Percentiles rank a stretch among this genome's conserved stretches.
Conservation (phyloP, 2,797 vertebrate genomes). For the Neosalanx taihuensis region DNA sequence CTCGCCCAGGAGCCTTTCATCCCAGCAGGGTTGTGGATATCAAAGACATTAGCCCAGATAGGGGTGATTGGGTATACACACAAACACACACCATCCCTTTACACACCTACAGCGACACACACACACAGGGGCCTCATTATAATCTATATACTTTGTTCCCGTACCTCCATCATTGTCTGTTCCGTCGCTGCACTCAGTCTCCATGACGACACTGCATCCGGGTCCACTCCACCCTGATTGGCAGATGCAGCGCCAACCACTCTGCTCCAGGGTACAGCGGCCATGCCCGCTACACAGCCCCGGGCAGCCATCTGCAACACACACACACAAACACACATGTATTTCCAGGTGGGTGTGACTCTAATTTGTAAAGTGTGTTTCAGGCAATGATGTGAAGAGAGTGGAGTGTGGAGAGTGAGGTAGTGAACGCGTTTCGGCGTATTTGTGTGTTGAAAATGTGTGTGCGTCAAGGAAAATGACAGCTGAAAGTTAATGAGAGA, state of each 20-base stretch:
- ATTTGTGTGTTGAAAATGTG: background rate
- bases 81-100: slow-evolving; percentile 1
- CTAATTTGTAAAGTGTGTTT: background rate
- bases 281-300: slow-evolving; percentile 95
- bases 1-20: slow-evolving; percentile 55
- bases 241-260: slow-evolving; percentile 96
- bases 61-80: slow-evolving; percentile 8
- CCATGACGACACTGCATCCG: slow-evolving; percentile 96
- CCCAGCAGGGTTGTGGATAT: slow-evolving; percentile 61
- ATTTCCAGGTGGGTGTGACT: background rate
- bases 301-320: slow-evolving; percentile 86
- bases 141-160: slow-evolving; percentile 41
- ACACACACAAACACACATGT: slow-evolving; percentile 21
- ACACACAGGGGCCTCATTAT: slow-evolving; percentile 46
- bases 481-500: slow-evolving; percentile 12
- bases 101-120: slow-evolving; percentile 35
- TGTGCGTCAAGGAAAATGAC: background rate
- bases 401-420: background rate
- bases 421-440: background rate
- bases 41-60: slow-evolving; percentile 62
- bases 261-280: slow-evolving; percentile 95
- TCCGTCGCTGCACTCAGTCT: slow-evolving; percentile 95
- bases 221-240: slow-evolving; percentile 96
- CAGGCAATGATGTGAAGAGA: background rate
- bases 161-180: slow-evolving; percentile 96